These are phyloP conservation scores for Xestia ashworthii DNA, from an alignment of 2,888 invertebrate species.

Conservation along the genomic window DNA sequence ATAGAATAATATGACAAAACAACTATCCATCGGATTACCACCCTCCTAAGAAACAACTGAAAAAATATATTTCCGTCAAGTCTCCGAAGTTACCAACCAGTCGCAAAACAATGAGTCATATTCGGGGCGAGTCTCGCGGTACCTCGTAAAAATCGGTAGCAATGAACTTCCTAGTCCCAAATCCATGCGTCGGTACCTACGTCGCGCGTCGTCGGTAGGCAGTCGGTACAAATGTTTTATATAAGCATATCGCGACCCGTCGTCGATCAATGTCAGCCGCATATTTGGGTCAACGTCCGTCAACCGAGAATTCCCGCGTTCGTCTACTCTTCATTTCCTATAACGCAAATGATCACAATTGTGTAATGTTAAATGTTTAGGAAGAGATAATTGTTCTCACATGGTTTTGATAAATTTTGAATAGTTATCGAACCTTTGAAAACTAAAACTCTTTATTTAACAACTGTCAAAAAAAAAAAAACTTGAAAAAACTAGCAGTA, in stretches of 20 bases:
- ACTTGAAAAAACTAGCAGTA: neutral
- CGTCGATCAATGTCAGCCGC: slow-evolving; percentile 90
- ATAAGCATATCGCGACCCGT: slow-evolving; percentile 84
- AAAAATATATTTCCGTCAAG: slow-evolving; percentile 29
- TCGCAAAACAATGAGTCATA: slow-evolving; percentile 77
- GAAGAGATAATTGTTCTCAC: neutral
- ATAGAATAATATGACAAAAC: slow-evolving; percentile 3
- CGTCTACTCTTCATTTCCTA: slow-evolving; percentile 84
- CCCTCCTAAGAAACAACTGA: slow-evolving; percentile 20
- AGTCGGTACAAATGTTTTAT: slow-evolving; percentile 80
- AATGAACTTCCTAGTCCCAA: slow-evolving; percentile 85
- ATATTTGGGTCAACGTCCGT: slow-evolving; percentile 90
- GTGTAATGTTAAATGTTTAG: slow-evolving; percentile 65
- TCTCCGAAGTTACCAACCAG: slow-evolving; percentile 51
- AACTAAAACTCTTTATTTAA: slow-evolving; percentile 4
- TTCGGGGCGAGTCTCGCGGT: slow-evolving; percentile 77
- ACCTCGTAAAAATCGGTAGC: slow-evolving; percentile 82
- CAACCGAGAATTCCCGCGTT: slow-evolving; percentile 85
- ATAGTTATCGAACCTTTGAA: neutral
- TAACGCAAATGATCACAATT: slow-evolving; percentile 74
- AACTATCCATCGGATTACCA: slow-evolving; percentile 1
- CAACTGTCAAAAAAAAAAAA: slow-evolving; percentile 9
- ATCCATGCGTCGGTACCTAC: slow-evolving; percentile 74
- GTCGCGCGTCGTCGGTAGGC: slow-evolving; percentile 58
- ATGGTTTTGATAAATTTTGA: neutral